These are phyloP conservation scores for Osmoderma eremita DNA, from an alignment of 2,888 invertebrate genomes.

Conservation along the genomic window DNA sequence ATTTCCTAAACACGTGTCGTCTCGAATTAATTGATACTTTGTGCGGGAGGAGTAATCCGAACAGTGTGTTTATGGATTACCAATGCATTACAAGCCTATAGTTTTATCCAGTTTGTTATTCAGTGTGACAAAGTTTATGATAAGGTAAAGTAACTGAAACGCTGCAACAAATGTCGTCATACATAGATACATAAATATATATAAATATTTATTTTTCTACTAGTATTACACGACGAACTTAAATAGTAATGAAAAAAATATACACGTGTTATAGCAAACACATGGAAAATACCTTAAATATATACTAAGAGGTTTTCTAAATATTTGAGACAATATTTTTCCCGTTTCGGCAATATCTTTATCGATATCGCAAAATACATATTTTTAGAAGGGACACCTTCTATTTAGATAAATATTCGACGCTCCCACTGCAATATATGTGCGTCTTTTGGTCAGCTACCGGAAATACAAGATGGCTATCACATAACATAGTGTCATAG, in stretches of 20 bases:
- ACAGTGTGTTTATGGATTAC: slow-evolving; percentile 13
- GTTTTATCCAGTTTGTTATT: slow-evolving; percentile 14
- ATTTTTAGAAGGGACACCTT: slow-evolving; percentile 51
- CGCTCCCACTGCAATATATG: slow-evolving; percentile 58
- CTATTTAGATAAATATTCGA: slow-evolving; percentile 60
- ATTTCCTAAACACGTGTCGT: too few species aligned
- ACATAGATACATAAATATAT: neutral
- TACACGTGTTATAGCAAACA: slow-evolving; percentile 12
- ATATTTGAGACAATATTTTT: slow-evolving; percentile 42
- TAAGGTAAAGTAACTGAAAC: neutral
- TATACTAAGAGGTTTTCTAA: slow-evolving; percentile 19
- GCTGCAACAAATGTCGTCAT: slow-evolving; percentile 6
- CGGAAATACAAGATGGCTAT: slow-evolving; percentile 64
- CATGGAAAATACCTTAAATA: slow-evolving; percentile 21
- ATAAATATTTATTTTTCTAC: slow-evolving; percentile 4
- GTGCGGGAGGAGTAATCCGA: too few species aligned
- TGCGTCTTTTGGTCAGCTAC: slow-evolving; percentile 61
- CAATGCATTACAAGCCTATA: slow-evolving; percentile 13
- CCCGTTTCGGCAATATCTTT: slow-evolving; percentile 49
- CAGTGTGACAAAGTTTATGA: slow-evolving; percentile 1
- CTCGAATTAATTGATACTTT: too few species aligned
- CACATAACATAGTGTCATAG: slow-evolving; percentile 59
- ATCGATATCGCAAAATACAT: slow-evolving; percentile 57
- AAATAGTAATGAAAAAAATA: slow-evolving; percentile 11
- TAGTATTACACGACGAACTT: slow-evolving; percentile 13